Evolutionary conservation across 2,113 vertebrate genomes (phyloP), one percentile per base, ranked within the genome.

Genomic region (Sinocyclocheilus anshuiensis): DNA sequence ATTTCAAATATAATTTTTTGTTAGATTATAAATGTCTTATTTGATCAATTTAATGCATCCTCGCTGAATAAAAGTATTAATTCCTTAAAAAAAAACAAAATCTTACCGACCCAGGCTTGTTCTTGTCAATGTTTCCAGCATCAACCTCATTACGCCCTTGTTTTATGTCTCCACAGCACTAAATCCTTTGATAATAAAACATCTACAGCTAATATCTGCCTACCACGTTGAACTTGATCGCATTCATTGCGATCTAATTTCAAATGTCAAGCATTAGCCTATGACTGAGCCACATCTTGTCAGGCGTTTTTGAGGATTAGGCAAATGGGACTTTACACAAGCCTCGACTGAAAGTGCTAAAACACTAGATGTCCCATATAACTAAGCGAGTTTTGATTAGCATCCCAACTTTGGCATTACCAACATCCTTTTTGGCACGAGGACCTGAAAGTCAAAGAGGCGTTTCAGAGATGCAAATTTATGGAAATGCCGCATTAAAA

Each of bases 401-500:
- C 45, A 72, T 63, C 63, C 26, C n/a, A 45, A 48, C 11, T 61
- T 59, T 61, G 29, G 69, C 55, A 63, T 57, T 80, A 53, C 22
- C 22, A 53, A 13, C 72, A 85, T 87, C 69, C 80, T 69, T 78
- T 61, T 33, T 72, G 76, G 80, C 74, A 53, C 33, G 26, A 18
- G 20, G 26, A 78, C 18, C 13, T 45, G 65, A 74, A 82, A 83
- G 39, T 77, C 78, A 65, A 83, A 50, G 48, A 84, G 26, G 53
- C 29, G 0, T 24, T 59, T 53, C 18, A 75, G 50, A 84, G 71
- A 77, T 76, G 78, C 12, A 69, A 76, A 78, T 87, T 87, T 81
- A 82, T 85, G 79, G 74, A 89, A 87, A 83, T 42, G 24, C 55
- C 20, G 29, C 65, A 78, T 87, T 89, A 87, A 89, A 89, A 89